Conservation (phyloP, 2,888 invertebrate genomes). For the Volucella inflata region DNA sequence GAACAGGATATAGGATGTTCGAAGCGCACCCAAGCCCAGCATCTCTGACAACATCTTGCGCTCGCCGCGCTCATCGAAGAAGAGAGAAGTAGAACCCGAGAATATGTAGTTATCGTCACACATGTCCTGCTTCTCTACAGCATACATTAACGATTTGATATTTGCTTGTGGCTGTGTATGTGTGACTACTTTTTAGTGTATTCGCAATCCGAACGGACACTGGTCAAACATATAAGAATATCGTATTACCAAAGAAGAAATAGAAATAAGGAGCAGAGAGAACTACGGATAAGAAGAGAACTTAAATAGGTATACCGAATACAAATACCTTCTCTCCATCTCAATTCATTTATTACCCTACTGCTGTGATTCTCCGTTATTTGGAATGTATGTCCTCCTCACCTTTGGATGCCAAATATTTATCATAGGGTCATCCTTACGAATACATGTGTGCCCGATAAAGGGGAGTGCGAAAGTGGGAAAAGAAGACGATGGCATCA, state of each 20-base stretch:
- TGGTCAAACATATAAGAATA: conserved; percentile 72
- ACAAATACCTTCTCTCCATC: conserved; percentile 46
- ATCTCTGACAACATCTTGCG: conserved; percentile 60
- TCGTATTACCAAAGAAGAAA: conserved; percentile 50
- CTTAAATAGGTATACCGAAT: conserved; percentile 48
- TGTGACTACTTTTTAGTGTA: conserved; percentile 26
- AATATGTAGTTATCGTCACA: conserved; percentile 53
- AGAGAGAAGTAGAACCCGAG: conserved; percentile 52
- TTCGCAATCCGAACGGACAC: conserved; percentile 59
- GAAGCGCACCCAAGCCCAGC: conserved; percentile 13
- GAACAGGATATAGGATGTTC: conserved; percentile 70
- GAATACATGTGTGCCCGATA: conserved; percentile 26
- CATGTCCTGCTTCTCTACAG: conserved; percentile 55
- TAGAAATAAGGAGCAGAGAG: conserved; percentile 63
- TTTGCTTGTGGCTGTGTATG: conserved; percentile 16
- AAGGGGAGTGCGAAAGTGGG: conserved; percentile 36
- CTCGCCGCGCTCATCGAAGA: conserved; percentile 61
- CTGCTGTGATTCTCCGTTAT: conserved; percentile 47
- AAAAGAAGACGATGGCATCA: conserved; percentile 28
- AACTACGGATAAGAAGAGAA: conserved; percentile 67
- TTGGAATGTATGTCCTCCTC: conserved; percentile 39
- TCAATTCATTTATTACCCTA: conserved; percentile 71
- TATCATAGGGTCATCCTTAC: conserved; percentile 23
- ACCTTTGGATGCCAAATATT: conserved; percentile 53
- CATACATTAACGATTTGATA: conserved; percentile 18